Conservation (phyloP, 2,888 invertebrate genomes). For the Ferrisia virgata region DNA sequence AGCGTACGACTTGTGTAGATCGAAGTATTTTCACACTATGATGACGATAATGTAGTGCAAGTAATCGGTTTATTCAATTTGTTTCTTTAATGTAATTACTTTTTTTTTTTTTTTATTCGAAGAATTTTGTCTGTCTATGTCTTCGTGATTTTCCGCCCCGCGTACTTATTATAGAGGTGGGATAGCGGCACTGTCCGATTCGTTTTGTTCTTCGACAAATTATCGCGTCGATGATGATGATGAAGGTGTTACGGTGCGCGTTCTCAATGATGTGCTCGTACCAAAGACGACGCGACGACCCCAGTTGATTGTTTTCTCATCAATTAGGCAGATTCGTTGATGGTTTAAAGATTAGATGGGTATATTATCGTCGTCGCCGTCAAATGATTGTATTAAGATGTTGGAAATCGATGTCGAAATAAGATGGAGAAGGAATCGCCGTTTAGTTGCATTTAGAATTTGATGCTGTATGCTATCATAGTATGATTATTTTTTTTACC, state of each 20-base stretch:
- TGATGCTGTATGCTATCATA: too few relatives aligned
- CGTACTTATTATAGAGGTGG: neutral
- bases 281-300: neutral
- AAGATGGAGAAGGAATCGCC: too few relatives aligned
- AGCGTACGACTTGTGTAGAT: slow-evolving; percentile 12
- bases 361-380: too few relatives aligned
- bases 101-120: too few relatives aligned
- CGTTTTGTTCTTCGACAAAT: neutral
- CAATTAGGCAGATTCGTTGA: neutral
- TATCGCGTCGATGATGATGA: neutral
- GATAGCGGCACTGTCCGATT: neutral
- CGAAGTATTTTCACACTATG: slow-evolving; percentile 39
- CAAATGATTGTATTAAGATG: too few relatives aligned
- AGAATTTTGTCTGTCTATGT: too few relatives aligned
- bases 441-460: too few relatives aligned
- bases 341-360: too few relatives aligned
- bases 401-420: too few relatives aligned
- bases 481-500: too few relatives aligned
- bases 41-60: slow-evolving; percentile 9
- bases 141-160: neutral
- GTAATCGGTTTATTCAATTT: slow-evolving; percentile 40
- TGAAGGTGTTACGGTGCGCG: neutral
- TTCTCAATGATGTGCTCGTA: neutral
- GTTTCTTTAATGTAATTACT: slow-evolving; percentile 42
- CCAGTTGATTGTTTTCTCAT: neutral